Evolutionary conservation across 2,797 vertebrate species (phyloP).

Genomic region (Allochrocebus solatus): DNA sequence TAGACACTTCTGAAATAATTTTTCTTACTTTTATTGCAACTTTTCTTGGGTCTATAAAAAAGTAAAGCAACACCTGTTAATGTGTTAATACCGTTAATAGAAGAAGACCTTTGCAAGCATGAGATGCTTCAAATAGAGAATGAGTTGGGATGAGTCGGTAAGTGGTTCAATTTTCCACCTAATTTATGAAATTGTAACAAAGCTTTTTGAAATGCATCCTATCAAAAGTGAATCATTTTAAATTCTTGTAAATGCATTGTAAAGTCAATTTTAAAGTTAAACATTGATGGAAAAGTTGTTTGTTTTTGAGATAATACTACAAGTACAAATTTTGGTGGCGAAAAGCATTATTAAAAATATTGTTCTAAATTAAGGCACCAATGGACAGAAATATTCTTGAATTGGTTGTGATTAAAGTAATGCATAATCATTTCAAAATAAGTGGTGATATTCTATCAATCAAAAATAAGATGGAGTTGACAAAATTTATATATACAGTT

Average conservation of each 20-base stretch:
- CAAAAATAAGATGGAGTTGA: background rate
- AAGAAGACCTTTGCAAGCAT: background rate
- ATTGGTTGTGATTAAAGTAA: background rate
- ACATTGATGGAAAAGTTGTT: background rate
- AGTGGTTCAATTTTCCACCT: background rate
- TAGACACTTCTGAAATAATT: background rate
- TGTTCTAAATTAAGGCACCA: background rate
- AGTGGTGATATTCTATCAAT: background rate
- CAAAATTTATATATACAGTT: background rate
- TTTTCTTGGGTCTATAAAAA: background rate
- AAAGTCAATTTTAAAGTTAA: background rate
- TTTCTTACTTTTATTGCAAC: background rate
- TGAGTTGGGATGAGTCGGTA: background rate
- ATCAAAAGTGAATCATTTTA: background rate
- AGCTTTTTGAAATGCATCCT: background rate
- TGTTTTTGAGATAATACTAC: background rate
- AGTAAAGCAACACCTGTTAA: background rate
- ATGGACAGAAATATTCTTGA: background rate
- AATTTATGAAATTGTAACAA: background rate
- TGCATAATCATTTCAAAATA: background rate
- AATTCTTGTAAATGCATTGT: background rate
- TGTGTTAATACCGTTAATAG: background rate
- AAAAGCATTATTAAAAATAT: background rate
- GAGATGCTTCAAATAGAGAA: background rate
- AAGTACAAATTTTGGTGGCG: background rate